These are phyloP conservation scores for Eospalax fontanierii DNA, from an alignment of 2,797 vertebrate species.

Conservation along the genomic window DNA sequence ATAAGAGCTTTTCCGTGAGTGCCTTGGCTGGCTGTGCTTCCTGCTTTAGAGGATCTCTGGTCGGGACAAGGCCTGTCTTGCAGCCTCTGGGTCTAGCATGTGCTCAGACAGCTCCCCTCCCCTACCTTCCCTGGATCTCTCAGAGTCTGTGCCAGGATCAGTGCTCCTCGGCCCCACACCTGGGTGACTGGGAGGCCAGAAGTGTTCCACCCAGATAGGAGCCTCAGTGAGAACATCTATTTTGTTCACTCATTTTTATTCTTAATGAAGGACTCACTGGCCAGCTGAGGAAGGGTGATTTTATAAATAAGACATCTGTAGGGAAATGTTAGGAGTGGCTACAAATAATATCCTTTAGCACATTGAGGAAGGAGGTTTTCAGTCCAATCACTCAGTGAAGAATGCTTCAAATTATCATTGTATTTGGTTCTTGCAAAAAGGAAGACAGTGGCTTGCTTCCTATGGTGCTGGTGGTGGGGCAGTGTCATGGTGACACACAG, in stretches of 20 bases:
- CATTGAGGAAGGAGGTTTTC: constrained; percentile 6
- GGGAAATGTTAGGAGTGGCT: constrained; percentile 17
- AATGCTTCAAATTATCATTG: not conserved
- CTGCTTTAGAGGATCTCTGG: constrained; percentile 55
- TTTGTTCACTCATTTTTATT: constrained; percentile 61
- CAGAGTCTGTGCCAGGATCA: not conserved
- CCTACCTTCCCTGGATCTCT: constrained; percentile 31
- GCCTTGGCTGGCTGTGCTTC: constrained; percentile 73
- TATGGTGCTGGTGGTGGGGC: fast-evolving
- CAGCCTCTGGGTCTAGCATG: constrained; percentile 53
- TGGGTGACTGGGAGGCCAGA: not conserved
- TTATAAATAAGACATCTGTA: constrained; percentile 45
- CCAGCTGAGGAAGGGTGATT: not conserved
- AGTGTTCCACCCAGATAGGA: not conserved
- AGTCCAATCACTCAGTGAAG: not conserved
- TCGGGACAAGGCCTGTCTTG: constrained; percentile 60
- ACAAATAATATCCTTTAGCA: constrained; percentile 31
- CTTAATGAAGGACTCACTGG: not conserved
- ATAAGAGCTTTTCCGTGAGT: constrained; percentile 76
- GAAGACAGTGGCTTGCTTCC: not conserved
- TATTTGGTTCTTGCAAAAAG: constrained; percentile 22
- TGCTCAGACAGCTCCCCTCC: not conserved
- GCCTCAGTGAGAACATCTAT: not conserved
- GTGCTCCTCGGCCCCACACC: not conserved
- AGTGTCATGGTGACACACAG: not conserved